Conservation (phyloP, 2,113 vertebrate species). For the Turdus rufiventris region DNA sequence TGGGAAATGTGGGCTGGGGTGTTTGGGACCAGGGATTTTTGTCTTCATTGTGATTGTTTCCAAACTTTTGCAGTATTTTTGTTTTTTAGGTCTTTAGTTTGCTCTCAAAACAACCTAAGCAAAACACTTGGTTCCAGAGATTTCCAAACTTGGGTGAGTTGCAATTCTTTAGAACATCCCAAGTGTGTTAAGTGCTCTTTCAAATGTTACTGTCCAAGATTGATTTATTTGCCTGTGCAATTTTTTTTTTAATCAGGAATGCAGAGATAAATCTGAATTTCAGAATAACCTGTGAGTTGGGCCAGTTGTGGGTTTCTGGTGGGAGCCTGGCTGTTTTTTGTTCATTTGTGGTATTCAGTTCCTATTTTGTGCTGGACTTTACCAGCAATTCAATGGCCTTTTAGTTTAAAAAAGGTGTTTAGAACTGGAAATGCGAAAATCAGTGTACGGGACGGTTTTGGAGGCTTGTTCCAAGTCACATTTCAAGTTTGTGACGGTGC, state of each 20-base stretch:
- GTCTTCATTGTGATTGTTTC: not conserved
- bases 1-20: accelerated
- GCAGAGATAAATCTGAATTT: not conserved
- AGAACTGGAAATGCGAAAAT: not conserved
- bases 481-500: not conserved
- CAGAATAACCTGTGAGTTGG: accelerated
- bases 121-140: not conserved
- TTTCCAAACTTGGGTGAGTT: not conserved
- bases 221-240: not conserved
- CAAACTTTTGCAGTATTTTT: not conserved
- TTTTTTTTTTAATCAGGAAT: not conserved
- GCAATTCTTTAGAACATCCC: not conserved
- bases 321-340: not conserved
- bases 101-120: not conserved
- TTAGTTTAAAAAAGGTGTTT: not conserved
- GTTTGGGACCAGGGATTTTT: not conserved
- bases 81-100: not conserved
- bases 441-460: accelerated
- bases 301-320: not conserved
- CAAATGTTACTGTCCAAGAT: accelerated
- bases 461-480: not conserved
- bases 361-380: not conserved
- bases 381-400: not conserved
- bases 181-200: accelerated
- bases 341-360: not conserved